These are phyloP conservation scores for Gallinago paraguaiae DNA, from an alignment of 2,113 vertebrate species.

Conservation along the genomic window DNA sequence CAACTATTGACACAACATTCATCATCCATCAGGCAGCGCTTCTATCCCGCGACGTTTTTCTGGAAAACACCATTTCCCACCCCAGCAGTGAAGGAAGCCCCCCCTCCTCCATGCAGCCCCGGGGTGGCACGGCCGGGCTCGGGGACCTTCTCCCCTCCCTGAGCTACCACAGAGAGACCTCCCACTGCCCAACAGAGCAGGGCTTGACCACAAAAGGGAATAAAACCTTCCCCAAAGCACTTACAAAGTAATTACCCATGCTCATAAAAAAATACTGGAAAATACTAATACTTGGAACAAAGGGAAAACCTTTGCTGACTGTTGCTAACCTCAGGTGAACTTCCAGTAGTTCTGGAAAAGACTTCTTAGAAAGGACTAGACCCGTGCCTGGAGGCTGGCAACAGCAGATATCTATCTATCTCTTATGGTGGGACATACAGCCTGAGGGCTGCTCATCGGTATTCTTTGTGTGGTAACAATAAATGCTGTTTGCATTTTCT, in stretches of 20 bases:
- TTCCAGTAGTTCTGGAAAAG: not conserved
- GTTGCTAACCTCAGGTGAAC: too few relatives aligned
- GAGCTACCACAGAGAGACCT: too few relatives aligned
- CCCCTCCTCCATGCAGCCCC: not conserved
- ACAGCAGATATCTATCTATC: fast-evolving
- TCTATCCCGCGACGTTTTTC: fast-evolving
- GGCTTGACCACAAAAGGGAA: not conserved
- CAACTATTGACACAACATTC: not conserved
- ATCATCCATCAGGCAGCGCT: not conserved
- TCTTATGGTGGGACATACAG: fast-evolving
- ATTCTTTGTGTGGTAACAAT: fast-evolving
- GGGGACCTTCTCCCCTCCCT: not conserved
- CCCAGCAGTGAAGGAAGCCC: fast-evolving
- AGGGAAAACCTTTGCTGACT: fast-evolving
- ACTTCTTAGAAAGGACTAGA: not conserved
- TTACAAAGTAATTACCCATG: fast-evolving
- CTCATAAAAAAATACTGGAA: not conserved
- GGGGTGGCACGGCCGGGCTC: fast-evolving
- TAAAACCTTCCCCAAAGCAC: not conserved
- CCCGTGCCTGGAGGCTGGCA: not conserved
- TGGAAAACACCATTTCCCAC: not conserved
- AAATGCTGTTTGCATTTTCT: not conserved
- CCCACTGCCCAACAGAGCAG: fast-evolving
- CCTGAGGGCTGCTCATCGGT: fast-evolving
- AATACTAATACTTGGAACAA: not conserved